phyloP scores from a whole-genome alignment of 1,140 invertebrate species.

The Trinorchestia longiramus region DNA sequence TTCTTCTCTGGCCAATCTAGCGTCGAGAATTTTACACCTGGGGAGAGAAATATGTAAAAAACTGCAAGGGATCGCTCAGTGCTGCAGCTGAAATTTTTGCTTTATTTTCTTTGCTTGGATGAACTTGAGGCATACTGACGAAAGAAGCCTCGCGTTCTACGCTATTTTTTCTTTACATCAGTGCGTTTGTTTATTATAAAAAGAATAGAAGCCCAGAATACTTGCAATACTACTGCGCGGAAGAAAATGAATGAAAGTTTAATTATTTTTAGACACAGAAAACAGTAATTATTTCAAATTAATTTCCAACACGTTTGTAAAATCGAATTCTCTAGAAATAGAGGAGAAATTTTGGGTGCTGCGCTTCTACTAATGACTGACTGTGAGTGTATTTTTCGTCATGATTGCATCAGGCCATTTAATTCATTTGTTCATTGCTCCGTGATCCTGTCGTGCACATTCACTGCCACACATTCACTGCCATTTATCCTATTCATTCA shows the following conservation, averaged over 20 bases:
- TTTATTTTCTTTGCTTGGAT: neutral
- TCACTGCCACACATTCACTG: neutral
- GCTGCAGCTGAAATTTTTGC: neutral
- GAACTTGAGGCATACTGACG: neutral
- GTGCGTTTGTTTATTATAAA: too few species aligned
- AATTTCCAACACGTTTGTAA: too few species aligned
- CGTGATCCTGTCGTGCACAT: neutral
- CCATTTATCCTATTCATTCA: neutral
- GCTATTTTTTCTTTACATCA: too few species aligned
- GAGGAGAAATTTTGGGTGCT: too few species aligned
- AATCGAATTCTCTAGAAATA: too few species aligned
- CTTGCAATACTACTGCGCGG: too few species aligned
- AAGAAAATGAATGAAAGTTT: too few species aligned
- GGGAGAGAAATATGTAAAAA: neutral
- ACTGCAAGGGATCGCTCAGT: neutral
- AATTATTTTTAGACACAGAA: too few species aligned
- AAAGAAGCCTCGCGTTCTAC: neutral
- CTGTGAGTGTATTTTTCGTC: neutral
- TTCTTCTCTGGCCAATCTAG: neutral
- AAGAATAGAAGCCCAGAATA: too few species aligned
- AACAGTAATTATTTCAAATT: too few species aligned
- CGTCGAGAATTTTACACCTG: slow-evolving; percentile 23
- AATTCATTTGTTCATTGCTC: neutral
- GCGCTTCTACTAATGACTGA: neutral
- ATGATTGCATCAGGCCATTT: neutral